Conservation (phyloP, 2,113 vertebrate genomes). For the Apaloderma vittatum region DNA sequence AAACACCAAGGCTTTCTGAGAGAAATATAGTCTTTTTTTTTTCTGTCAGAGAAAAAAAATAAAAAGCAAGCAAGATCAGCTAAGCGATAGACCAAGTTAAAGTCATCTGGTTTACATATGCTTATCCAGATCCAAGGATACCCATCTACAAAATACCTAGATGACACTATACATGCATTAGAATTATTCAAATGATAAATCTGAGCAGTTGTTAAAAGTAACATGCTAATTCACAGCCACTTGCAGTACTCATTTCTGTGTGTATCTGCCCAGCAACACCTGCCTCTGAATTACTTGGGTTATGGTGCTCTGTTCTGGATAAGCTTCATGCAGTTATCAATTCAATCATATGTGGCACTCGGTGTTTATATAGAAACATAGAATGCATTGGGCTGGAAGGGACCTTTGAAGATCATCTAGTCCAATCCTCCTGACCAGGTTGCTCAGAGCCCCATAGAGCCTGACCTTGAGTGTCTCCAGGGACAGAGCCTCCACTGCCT, state of each 20-base stretch:
- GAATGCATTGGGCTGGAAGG: no score
- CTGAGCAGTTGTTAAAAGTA: background rate
- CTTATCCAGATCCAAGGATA: background rate
- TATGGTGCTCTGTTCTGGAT: background rate
- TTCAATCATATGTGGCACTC: background rate
- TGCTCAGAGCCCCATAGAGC: no score
- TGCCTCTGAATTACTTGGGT: background rate
- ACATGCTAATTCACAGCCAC: background rate
- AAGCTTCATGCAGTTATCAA: background rate
- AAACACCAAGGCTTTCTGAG: background rate
- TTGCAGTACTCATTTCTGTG: background rate
- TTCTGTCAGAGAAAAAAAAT: background rate
- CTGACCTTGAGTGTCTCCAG: no score
- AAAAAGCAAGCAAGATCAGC: background rate
- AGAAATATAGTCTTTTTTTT: background rate
- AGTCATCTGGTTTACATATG: background rate
- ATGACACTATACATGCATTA: background rate
- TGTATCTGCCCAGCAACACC: background rate
- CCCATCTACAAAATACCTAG: background rate
- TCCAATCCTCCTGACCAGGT: no score
- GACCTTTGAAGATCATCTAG: no score
- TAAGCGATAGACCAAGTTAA: background rate
- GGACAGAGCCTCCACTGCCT: no score
- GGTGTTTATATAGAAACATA: background rate
- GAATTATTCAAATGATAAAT: background rate